Base-by-base conservation (phyloP, 2,113 vertebrate genomes). In the Rutilus rutilus region DNA sequence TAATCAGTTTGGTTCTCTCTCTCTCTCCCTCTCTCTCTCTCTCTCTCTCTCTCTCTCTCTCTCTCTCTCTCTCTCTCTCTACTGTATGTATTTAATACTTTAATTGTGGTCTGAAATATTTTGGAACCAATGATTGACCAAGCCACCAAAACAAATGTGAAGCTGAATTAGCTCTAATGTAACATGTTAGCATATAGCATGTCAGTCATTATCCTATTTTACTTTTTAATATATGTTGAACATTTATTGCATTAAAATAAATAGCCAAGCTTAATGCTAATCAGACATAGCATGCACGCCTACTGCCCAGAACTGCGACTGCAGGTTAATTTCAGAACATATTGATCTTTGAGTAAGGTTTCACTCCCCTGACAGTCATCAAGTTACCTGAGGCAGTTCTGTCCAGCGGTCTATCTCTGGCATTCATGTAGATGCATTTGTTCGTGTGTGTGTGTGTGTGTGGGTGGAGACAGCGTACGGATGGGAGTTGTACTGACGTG, bases 301-400 rank as follows among this genome's bases (percentile, higher is more conserved):
- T 39, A 74, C 77, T 73, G 54, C 60, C 50, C 17, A 67, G 50
- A 79, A 50, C 65, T 79, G 30, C 57, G 47, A 67, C 33, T 65
- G 42, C 23, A 81, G 33, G 42, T 79, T 83, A 14, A 78, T 86
- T 50, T 83, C 17, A 83, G 64, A 25, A 30, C 45, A 36, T 86
- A 84, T 84, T 86, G 84, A 86, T 88, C 65, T 86, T 74, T 83
- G 64, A 74, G 74, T 59, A 83, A 79, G 75, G 45, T 59, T 86
- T 21, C 76, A 62, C 52, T 74, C 74, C 85, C 57, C 54, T 67
- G 79, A 80, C 59, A 77, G 85, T 86, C 75, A 81, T 83, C 45
- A 36, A 52, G 83, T 87, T 88, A 85, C 86, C 88, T 88, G 79
- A 82, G 88, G 88, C 85, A 77, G 73, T 45, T 84, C 71, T 89